Evolutionary conservation across 2,888 invertebrate species (phyloP).

Genomic region (Apotomis turbidana): DNA sequence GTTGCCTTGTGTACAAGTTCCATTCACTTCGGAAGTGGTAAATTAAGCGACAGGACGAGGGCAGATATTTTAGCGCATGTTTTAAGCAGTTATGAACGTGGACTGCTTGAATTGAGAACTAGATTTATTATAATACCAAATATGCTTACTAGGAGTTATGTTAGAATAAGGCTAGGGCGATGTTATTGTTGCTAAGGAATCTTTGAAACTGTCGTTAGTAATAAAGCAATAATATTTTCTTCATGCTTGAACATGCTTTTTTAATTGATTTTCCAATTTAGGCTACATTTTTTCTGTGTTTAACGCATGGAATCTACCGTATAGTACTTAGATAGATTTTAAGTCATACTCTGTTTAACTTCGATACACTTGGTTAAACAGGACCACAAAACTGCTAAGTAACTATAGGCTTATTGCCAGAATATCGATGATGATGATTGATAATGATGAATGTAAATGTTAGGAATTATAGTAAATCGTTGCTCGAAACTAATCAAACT

Average conservation of each 20-base stretch:
- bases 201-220: background rate
- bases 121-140: background rate
- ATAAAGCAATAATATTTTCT: no score
- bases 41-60: constrained; percentile 10
- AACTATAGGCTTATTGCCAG: background rate
- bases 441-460: background rate
- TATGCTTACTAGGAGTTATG: background rate
- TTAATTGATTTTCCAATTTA: no score
- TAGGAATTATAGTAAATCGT: constrained; percentile 1
- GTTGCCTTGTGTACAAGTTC: background rate
- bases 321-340: no score
- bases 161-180: background rate
- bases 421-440: constrained; percentile 3
- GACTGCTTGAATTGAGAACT: background rate
- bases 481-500: constrained; percentile 16
- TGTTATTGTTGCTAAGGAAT: no score
- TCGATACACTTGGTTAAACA: no score
- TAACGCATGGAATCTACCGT: no score
- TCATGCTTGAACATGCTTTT: no score
- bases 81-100: background rate
- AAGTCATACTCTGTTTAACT: no score
- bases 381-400: no score
- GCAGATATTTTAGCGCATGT: constrained; percentile 8
- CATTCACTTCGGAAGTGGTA: constrained; percentile 25
- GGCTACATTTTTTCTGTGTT: no score